phyloP scores from a whole-genome alignment of 2,888 invertebrate genomes.

The Heteromurus nitidus region DNA sequence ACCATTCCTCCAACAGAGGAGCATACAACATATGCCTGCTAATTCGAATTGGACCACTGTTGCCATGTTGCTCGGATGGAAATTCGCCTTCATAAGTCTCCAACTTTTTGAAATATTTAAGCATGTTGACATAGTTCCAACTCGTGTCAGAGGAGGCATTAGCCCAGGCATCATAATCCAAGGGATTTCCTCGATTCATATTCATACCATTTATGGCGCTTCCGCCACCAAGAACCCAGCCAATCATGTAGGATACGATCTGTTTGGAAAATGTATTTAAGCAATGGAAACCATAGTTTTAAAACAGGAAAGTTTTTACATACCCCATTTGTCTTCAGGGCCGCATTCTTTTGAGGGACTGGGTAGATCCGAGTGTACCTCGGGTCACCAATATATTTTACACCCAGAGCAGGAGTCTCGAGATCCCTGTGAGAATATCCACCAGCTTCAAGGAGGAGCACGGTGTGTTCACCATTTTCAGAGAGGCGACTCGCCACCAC shows the following conservation, averaged over 20 bases:
- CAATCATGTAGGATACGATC: background rate
- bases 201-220: conserved; percentile 60
- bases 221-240: conserved; percentile 56
- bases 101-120: conserved; percentile 41
- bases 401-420: conserved; percentile 33
- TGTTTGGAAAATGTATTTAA: no score
- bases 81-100: conserved; percentile 54
- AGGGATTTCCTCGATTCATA: conserved; percentile 59
- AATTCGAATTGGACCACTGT: conserved; percentile 31
- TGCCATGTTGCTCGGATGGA: conserved; percentile 55
- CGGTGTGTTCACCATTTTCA: conserved; percentile 32
- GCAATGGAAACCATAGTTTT: no score
- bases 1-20: conserved; percentile 28
- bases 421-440: conserved; percentile 17
- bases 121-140: conserved; percentile 47
- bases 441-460: conserved; percentile 45
- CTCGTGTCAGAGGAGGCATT: conserved; percentile 38
- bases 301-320: no score
- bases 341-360: conserved; percentile 36
- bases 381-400: background rate
- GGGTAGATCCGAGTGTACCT: conserved; percentile 2
- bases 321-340: conserved; percentile 28
- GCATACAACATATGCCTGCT: conserved; percentile 36
- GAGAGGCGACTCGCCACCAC: conserved; percentile 31
- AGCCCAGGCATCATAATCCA: conserved; percentile 58